Evolutionary conservation across 2,888 invertebrate genomes (phyloP).

Genomic region (Limulus polyphemus): DNA sequence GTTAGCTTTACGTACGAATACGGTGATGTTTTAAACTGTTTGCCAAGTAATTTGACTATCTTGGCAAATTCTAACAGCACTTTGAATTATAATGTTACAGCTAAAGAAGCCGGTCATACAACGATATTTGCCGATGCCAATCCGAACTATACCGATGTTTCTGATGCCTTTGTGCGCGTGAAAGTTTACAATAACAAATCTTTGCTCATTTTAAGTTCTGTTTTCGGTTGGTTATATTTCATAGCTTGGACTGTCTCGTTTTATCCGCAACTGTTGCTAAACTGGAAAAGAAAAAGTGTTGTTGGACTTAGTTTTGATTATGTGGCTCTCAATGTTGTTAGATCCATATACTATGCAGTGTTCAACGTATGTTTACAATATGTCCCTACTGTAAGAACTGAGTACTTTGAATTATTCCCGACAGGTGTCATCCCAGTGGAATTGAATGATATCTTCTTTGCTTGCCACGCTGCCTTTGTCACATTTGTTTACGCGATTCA

Average conservation of each 20-base stretch:
- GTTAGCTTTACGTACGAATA: too few relatives aligned
- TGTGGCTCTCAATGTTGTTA: slow-evolving; percentile 74
- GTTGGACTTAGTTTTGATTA: slow-evolving; percentile 95
- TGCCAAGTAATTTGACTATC: too few relatives aligned
- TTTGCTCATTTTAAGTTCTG: slow-evolving; percentile 15
- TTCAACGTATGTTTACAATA: slow-evolving; percentile 87
- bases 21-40: too few relatives aligned
- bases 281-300: slow-evolving; percentile 83
- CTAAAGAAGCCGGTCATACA: too few relatives aligned
- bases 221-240: slow-evolving; percentile 97
- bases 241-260: slow-evolving; percentile 96
- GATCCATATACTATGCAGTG: slow-evolving; percentile 77
- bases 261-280: slow-evolving; percentile 90
- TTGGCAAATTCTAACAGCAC: too few relatives aligned
- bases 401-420: slow-evolving; percentile 69
- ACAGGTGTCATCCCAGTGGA: slow-evolving; percentile 84
- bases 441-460: slow-evolving; percentile 90
- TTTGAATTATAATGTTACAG: too few relatives aligned
- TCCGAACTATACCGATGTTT: too few relatives aligned
- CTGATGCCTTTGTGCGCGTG: slow-evolving; percentile 56
- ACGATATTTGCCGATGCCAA: too few relatives aligned
- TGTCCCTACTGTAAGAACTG: slow-evolving; percentile 52
- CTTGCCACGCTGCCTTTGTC: slow-evolving; percentile 68
- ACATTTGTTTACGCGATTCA: slow-evolving; percentile 72
- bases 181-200: slow-evolving; percentile 36